A percentile compares a stretch with the other conserved stretches of the same genome.
phyloP scores from a whole-genome alignment of 2,113 vertebrate genomes.

The Octodon degus region DNA sequence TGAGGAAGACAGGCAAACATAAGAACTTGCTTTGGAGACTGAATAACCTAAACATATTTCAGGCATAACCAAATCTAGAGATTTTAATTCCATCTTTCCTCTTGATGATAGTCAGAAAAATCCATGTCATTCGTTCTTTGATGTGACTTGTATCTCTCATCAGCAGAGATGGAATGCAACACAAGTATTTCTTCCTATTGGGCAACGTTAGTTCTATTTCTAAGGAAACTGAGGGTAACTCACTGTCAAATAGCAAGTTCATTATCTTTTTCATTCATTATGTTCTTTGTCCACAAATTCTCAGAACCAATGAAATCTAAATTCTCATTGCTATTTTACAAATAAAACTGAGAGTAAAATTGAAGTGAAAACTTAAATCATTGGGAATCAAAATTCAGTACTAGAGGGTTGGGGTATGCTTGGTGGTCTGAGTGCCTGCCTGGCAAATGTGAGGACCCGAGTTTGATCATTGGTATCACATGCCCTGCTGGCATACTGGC shows the following conservation, averaged over 20 bases:
- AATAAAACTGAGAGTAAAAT: not conserved
- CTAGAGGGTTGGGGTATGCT: too few species aligned
- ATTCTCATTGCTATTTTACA: not conserved
- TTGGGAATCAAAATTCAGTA: not conserved
- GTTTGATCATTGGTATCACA: too few species aligned
- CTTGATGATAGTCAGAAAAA: constrained; percentile 23
- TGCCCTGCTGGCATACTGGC: too few species aligned
- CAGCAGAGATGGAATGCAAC: not conserved
- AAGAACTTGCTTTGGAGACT: not conserved
- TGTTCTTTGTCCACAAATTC: not conserved
- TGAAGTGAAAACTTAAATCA: not conserved
- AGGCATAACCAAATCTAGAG: not conserved
- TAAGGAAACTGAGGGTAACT: not conserved
- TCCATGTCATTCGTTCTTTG: not conserved
- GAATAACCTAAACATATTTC: constrained; percentile 3
- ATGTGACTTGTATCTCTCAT: not conserved
- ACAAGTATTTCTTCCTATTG: not conserved
- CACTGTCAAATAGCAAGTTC: not conserved
- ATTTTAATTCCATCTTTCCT: not conserved
- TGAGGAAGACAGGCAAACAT: not conserved
- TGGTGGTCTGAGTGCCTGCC: too few species aligned
- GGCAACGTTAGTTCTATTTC: not conserved
- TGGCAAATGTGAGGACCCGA: too few species aligned
- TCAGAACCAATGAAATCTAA: not conserved
- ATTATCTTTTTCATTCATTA: not conserved